Evolutionary conservation across 2,113 vertebrate genomes (phyloP).

Genomic region (Pteruthius melanotis): DNA sequence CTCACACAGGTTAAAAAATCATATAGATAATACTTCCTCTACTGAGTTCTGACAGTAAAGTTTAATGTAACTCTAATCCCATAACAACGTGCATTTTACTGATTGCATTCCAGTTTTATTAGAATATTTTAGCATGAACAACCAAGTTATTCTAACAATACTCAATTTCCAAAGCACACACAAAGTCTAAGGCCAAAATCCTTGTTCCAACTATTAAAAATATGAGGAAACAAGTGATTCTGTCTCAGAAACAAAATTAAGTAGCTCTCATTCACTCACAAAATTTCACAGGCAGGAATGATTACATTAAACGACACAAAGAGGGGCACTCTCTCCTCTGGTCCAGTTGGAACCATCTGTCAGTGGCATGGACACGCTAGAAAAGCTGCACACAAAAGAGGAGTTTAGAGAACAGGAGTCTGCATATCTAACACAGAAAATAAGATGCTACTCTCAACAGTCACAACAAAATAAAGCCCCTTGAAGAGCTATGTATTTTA

Average conservation of each 20-base stretch:
- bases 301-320: neutral
- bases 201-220: neutral
- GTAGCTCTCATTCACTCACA: neutral
- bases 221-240: neutral
- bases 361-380: neutral
- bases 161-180: neutral
- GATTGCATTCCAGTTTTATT: neutral
- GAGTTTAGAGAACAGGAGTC: neutral
- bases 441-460: neutral
- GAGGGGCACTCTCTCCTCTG: neutral
- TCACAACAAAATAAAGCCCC: neutral
- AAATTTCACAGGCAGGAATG: neutral
- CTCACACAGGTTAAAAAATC: neutral
- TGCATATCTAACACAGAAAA: neutral
- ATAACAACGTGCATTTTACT: neutral
- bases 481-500: neutral
- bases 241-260: neutral
- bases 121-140: neutral
- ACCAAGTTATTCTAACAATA: neutral
- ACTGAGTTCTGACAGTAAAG: neutral
- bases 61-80: neutral
- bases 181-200: neutral
- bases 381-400: neutral
- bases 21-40: neutral
- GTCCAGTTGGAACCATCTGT: neutral